Conservation (phyloP, 2,888 invertebrate genomes). For the Nebria salina region DNA sequence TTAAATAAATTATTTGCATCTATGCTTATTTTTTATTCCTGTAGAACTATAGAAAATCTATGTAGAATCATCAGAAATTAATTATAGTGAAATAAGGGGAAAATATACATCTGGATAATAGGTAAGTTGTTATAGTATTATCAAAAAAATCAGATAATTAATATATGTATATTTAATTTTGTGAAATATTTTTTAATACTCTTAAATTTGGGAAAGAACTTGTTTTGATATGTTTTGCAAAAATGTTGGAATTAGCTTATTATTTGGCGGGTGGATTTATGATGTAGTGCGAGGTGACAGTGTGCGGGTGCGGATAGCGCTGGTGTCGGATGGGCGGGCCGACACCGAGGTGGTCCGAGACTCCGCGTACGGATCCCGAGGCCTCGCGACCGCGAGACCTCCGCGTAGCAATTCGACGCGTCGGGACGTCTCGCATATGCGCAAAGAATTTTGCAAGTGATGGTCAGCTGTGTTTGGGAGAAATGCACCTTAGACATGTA, state of each 20-base stretch:
- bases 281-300: not conserved
- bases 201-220: no score
- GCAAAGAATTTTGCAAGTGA: conserved; percentile 55
- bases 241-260: not conserved
- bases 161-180: no score
- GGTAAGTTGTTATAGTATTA: no score
- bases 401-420: conserved; percentile 54
- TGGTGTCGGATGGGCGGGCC: conserved; percentile 53
- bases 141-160: no score
- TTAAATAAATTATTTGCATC: conserved; percentile 1
- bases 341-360: conserved; percentile 54
- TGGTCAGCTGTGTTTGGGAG: conserved; percentile 61
- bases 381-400: conserved; percentile 49
- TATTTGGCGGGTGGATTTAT: not conserved
- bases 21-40: not conserved
- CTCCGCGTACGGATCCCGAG: conserved; percentile 49
- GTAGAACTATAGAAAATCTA: not conserved
- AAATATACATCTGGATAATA: no score
- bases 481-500: conserved; percentile 62
- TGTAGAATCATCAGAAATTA: no score
- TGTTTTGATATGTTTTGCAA: no score
- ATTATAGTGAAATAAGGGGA: no score
- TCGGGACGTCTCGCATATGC: conserved; percentile 56
- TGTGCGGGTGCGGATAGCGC: conserved; percentile 32
- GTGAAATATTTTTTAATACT: no score